Evolutionary conservation across 2,888 invertebrate genomes (phyloP).

Genomic region (Xanthorhoe spadicearia): DNA sequence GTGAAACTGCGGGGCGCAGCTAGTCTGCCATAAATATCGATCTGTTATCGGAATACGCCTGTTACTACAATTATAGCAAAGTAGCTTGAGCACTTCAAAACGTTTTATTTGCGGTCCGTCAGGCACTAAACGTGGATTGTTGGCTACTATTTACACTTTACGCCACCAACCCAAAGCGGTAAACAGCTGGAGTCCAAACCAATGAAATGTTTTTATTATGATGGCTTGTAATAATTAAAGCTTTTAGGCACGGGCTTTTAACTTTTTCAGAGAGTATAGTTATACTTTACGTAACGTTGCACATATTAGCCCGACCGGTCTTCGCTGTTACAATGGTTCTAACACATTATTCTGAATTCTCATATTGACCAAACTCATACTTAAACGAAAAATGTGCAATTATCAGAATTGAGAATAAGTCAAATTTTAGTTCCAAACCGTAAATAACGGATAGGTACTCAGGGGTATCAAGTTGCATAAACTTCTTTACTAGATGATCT

Average conservation of each 20-base stretch:
- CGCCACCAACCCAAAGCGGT: conserved; percentile 39
- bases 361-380: too few relatives aligned
- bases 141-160: conserved; percentile 43
- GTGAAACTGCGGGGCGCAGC: too few relatives aligned
- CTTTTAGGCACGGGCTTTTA: background rate
- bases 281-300: too few relatives aligned
- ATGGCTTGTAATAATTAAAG: conserved; percentile 13
- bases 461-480: too few relatives aligned
- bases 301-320: too few relatives aligned
- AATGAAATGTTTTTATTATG: conserved; percentile 35
- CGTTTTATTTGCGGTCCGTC: conserved; percentile 34
- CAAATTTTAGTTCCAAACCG: too few relatives aligned
- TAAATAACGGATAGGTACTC: too few relatives aligned
- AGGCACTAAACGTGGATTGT: conserved; percentile 41
- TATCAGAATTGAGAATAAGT: too few relatives aligned
- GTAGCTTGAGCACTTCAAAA: conserved; percentile 38
- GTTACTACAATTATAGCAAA: conserved; percentile 44
- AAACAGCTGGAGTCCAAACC: conserved; percentile 35
- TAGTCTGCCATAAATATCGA: conserved; percentile 7
- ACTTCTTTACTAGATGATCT: too few relatives aligned
- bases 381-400: too few relatives aligned
- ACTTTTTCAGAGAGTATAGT: background rate
- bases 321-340: too few relatives aligned
- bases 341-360: too few relatives aligned
- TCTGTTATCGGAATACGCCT: conserved; percentile 33